phyloP scores from a whole-genome alignment of 2,888 invertebrate genomes.

The Diarsia rubi region DNA sequence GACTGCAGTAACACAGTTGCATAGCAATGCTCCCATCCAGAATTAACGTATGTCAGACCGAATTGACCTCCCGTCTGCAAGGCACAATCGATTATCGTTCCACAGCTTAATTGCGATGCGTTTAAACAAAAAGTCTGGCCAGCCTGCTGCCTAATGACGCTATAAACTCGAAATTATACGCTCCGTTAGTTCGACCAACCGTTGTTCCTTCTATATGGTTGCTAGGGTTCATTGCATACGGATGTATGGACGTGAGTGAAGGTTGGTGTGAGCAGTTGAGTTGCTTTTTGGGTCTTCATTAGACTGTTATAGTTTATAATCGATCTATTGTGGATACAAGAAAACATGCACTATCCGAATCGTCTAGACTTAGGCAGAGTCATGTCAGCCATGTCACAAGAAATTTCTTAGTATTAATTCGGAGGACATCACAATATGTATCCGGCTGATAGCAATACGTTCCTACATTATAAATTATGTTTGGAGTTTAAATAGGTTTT shows the following conservation, averaged over 20 bases:
- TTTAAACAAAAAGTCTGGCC: conserved; percentile 81
- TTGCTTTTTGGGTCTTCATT: conserved; percentile 3
- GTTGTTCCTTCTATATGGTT: conserved; percentile 73
- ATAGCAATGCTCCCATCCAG: conserved; percentile 58
- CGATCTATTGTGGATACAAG: not conserved
- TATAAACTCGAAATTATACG: conserved; percentile 87
- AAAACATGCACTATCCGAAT: not conserved
- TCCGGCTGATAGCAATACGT: not conserved
- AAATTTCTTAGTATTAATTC: not conserved
- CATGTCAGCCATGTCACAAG: too few relatives aligned
- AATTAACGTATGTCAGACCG: conserved; percentile 63
- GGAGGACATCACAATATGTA: not conserved
- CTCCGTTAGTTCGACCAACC: conserved; percentile 81
- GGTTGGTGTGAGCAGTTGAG: conserved; percentile 33
- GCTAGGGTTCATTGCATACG: conserved; percentile 71
- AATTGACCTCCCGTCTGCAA: conserved; percentile 75
- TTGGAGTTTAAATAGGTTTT: not conserved
- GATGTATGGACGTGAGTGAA: conserved; percentile 45
- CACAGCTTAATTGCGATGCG: conserved; percentile 86
- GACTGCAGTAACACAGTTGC: conserved; percentile 26
- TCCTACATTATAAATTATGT: not conserved
- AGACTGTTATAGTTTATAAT: not conserved
- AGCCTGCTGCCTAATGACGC: conserved; percentile 84
- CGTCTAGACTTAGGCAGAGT: too few relatives aligned
- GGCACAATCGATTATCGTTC: conserved; percentile 85